Percentiles rank a stretch among this genome's conserved stretches.
phyloP scores from a whole-genome alignment of 2,888 invertebrate genomes.

The Syrphus vitripennis region DNA sequence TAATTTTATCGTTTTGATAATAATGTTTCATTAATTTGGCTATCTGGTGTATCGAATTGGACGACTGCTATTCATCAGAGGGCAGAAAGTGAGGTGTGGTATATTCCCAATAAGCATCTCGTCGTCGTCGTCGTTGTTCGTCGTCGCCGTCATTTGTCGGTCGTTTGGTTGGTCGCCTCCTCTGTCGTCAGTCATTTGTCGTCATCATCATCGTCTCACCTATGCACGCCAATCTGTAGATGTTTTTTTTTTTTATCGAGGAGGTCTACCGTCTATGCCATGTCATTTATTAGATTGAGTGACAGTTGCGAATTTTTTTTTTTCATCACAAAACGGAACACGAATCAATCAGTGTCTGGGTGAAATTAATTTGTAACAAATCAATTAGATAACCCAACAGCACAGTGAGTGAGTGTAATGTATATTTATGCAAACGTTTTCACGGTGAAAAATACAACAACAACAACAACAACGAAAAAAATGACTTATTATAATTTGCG shows the following conservation, averaged over 20 bases:
- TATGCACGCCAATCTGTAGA: slow-evolving; percentile 18
- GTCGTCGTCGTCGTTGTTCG: background rate
- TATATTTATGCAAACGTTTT: background rate
- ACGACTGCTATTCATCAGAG: background rate
- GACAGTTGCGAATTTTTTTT: slow-evolving; percentile 60
- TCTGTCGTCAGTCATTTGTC: background rate
- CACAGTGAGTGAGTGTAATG: background rate
- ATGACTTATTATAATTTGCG: background rate
- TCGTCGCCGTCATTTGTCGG: too few relatives aligned
- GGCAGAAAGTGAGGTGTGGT: slow-evolving; percentile 30
- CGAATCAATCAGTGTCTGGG: slow-evolving; percentile 65
- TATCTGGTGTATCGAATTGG: slow-evolving; percentile 21
- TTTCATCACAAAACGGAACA: slow-evolving; percentile 56
- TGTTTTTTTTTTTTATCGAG: too few relatives aligned
- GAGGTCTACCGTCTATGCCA: slow-evolving; percentile 26
- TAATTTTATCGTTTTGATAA: slow-evolving; percentile 37
- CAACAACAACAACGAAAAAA: background rate
- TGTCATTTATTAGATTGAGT: slow-evolving; percentile 37
- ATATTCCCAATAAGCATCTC: slow-evolving; percentile 4
- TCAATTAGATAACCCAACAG: slow-evolving; percentile 53
- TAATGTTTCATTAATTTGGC: slow-evolving; percentile 61
- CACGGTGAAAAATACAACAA: background rate
- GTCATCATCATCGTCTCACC: background rate
- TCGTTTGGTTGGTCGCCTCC: background rate
- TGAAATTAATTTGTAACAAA: slow-evolving; percentile 63